Evolutionary conservation across 2,888 invertebrate genomes (phyloP), one percentile per base, ranked within the genome.

Genomic region (Andrena camellia): DNA sequence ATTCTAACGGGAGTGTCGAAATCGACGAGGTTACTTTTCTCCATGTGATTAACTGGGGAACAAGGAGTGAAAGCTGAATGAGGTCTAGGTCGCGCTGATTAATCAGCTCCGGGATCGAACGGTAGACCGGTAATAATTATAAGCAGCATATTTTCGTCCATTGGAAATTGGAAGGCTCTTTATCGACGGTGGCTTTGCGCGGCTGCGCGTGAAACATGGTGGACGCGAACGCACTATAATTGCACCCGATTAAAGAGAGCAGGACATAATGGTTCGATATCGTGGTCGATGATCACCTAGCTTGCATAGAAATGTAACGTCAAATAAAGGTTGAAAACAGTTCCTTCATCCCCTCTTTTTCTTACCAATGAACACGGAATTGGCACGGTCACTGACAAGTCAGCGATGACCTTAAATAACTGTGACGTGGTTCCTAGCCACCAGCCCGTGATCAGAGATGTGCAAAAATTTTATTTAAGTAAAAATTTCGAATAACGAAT

Each of bases 81-180:
- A 57, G 48, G 70, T 60, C 70, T 60, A 60, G 70, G 70, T 62
- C 13, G 29, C n/a, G 42, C 42, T 23, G 2, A 7, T 54, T 62
- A 35, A 64, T 54, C 17, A 13, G 31, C 31, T 62, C 20, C 31
- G 20, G 13, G 10, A 62, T 48, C 33, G 62, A 35, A 52, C 29
- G 13, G 8, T 6, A 26, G 10, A 23, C 13, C 17, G 26, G 35
- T 7, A 59, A 20, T 74, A 66, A 74, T 74, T 74, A 66, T 31
- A 59, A 17, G 4, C 13, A 17, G 57, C 48, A 66, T 73, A 73
- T 66, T 59, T 66, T 64, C n/a, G 42, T 57, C 7, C 8, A 29
- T 57, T n/a, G 59, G 20, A 31, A 59, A 66, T 29, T 62, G 48
- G 13, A 48, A 59, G 59, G 42, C 52, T 6, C 20, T 31, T 48